Percentiles rank a stretch among this genome's conserved stretches.
phyloP scores from a whole-genome alignment of 2,797 vertebrate genomes.

The Manis crassicaudata region DNA sequence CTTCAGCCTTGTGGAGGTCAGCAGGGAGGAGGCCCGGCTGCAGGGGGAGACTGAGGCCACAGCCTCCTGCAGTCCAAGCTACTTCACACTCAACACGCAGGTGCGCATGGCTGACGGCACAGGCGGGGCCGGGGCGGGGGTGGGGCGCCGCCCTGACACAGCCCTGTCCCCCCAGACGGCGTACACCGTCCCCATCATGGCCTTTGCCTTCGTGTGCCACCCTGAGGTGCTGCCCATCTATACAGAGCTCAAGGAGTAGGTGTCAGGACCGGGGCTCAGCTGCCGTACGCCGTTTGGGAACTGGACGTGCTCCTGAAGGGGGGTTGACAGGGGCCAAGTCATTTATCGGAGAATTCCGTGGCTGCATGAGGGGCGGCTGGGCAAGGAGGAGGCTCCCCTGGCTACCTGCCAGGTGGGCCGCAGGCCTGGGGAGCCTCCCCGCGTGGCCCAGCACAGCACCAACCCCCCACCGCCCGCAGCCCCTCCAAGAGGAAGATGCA shows the following conservation, averaged over 20 bases:
- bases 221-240: constrained; percentile 95
- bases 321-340: neutral
- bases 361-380: neutral
- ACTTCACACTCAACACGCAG: constrained; percentile 97
- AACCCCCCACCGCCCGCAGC: constrained; percentile 82
- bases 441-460: neutral
- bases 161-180: constrained; percentile 90
- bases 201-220: constrained; percentile 97
- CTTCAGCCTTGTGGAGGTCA: constrained; percentile 59
- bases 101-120: constrained; percentile 79
- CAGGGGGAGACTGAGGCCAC: constrained; percentile 68
- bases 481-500: constrained; percentile 96
- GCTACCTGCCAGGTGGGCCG: neutral
- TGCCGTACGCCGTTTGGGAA: accelerated
- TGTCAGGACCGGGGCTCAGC: constrained; percentile 64
- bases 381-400: neutral
- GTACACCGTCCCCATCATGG: constrained; percentile 99
- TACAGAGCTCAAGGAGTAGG: constrained; percentile 98
- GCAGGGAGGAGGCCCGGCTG: constrained; percentile 75
- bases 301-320: neutral
- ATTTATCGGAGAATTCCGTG: neutral
- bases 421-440: neutral
- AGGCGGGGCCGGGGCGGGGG: neutral
- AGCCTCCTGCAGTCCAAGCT: constrained; percentile 87
- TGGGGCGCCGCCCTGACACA: neutral